phyloP scores from a whole-genome alignment of 2,888 invertebrate genomes.

The Eupithecia inturbata region DNA sequence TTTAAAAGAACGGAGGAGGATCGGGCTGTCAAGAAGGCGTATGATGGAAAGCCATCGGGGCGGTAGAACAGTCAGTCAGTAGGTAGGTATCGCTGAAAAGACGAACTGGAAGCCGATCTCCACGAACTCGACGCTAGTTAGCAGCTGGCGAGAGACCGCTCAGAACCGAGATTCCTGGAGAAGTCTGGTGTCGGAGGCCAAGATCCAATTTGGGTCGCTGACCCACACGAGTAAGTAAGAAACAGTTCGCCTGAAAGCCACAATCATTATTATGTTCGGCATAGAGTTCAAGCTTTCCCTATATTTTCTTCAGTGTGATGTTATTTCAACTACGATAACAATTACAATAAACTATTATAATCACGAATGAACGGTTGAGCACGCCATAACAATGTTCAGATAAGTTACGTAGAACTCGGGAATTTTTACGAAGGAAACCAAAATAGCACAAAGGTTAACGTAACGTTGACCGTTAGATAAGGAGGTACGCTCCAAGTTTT shows the following conservation, averaged over 20 bases:
- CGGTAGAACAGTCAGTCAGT: background rate
- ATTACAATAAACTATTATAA: background rate
- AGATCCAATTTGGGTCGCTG: too few relatives aligned
- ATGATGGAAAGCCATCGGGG: background rate
- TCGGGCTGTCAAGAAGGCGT: background rate
- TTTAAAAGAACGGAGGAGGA: background rate
- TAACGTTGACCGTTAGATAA: constrained; percentile 5
- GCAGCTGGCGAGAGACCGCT: background rate
- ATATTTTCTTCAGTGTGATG: background rate
- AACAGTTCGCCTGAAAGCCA: background rate
- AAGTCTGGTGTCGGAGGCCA: background rate
- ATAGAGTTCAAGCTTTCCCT: background rate
- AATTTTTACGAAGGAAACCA: background rate
- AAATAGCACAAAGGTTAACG: constrained; percentile 9
- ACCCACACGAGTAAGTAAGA: background rate
- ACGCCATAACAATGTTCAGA: constrained; percentile 1
- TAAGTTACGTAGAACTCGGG: background rate
- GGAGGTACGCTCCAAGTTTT: background rate
- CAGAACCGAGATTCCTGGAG: too few relatives aligned
- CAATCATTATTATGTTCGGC: background rate
- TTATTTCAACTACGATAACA: background rate
- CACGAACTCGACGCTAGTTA: background rate
- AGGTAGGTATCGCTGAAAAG: background rate
- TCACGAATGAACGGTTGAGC: background rate
- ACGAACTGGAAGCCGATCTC: background rate